Base-by-base conservation (phyloP, 2,113 vertebrate genomes). In the Poeciliopsis occidentalis region DNA sequence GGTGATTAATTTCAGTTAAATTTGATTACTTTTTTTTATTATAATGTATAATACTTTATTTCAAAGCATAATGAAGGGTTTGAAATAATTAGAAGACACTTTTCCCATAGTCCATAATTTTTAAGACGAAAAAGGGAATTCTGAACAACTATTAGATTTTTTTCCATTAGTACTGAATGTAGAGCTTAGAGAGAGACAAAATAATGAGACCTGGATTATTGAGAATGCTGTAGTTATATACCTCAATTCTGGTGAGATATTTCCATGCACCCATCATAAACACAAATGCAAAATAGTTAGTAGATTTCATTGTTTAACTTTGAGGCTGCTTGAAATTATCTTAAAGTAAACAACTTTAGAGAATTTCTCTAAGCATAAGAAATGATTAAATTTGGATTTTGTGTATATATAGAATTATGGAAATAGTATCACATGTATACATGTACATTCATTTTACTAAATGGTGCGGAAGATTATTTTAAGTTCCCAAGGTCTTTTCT, bases 211-310 rank as follows among this genome's bases (percentile, higher is more conserved):
- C 34, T 60, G 64, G 57, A 39, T 68, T 60, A 60, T 27, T 12
- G n/a, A 64, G 26, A 63, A 64, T 41, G 22, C 54, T 69, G 15
- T 57, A 60, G 47, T 30, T 37, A 72, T 64, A 37, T 51, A 31
- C 27, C 32, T 30, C 13, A 30, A 31, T 29, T 73, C 32, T 29
- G 26, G 22, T 3, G 39, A 22, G 57, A 62, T 41, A 4, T 31
- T 30, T 63, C 4, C 13, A 30, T 30, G 6, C 10, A 15, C 60
- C 27, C 47, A 54, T 19, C 22, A 54, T 24, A 15, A 54, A 54
- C 22, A 24, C 22, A 7, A 22, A 44, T 44, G 15, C 15, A 4
- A 44, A 54, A 54, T 10, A 24, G 7, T 54, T 24, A 22, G 19
- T 8, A 17, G 13, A 4, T 44, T 44, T 44, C 2, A 17, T 15